phyloP scores from a whole-genome alignment of 2,888 invertebrate species.

The Melikaiella ostensackeni region DNA sequence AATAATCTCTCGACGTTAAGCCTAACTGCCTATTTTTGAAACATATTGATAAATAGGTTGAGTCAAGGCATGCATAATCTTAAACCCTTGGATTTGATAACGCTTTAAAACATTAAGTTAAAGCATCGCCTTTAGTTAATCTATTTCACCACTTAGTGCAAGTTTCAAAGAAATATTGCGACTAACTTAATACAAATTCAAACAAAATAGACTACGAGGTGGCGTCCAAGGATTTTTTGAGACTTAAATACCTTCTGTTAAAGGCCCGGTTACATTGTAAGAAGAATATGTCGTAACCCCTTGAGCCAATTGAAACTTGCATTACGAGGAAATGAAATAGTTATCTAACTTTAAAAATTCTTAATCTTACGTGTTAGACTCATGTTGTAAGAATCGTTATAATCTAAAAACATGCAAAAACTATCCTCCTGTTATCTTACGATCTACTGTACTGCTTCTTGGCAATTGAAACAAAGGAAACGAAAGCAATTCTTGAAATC shows the following conservation, averaged over 20 bases:
- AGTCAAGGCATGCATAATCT: conserved; percentile 43
- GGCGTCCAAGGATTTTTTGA: conserved; percentile 25
- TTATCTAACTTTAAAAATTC: conserved; percentile 15
- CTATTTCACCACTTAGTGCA: conserved; percentile 16
- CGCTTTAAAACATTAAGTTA: conserved; percentile 15
- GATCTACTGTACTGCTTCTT: background rate
- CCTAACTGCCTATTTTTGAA: conserved; percentile 53
- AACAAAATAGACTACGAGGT: conserved; percentile 39
- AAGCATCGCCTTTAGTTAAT: conserved; percentile 11
- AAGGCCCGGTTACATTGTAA: conserved; percentile 69
- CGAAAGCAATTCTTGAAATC: conserved; percentile 26
- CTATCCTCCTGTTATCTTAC: conserved; percentile 1
- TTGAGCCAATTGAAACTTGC: conserved; percentile 54
- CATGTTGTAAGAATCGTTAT: conserved; percentile 32
- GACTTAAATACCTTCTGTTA: conserved; percentile 54
- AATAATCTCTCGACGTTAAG: conserved; percentile 19
- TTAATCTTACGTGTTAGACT: conserved; percentile 1
- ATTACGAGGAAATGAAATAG: conserved; percentile 33
- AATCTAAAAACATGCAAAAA: conserved; percentile 16
- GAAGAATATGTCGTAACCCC: conserved; percentile 71
- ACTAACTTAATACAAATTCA: conserved; percentile 37
- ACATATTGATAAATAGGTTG: conserved; percentile 56
- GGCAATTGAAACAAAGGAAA: conserved; percentile 14
- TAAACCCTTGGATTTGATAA: conserved; percentile 38
- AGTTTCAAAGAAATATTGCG: conserved; percentile 39